Conservation (phyloP, 1,140 invertebrate species). For the Trinorchestia longiramus region DNA sequence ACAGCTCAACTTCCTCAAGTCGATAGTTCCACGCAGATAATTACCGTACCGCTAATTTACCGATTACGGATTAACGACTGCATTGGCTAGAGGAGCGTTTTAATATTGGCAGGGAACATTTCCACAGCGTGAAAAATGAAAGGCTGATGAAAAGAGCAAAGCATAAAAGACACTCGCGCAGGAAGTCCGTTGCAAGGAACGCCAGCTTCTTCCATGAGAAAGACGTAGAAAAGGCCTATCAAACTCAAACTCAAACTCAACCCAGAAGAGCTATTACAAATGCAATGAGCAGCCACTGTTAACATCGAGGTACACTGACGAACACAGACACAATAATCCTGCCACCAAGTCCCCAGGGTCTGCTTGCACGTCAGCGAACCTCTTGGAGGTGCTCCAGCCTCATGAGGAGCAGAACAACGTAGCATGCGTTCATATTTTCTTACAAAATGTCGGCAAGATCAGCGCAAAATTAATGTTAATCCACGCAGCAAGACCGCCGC, state of each 20-base stretch:
- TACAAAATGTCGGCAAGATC: not conserved
- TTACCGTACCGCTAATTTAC: not conserved
- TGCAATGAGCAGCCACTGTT: not conserved
- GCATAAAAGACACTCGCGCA: not conserved
- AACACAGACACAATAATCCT: not conserved
- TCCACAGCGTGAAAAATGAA: not conserved
- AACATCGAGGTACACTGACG: not conserved
- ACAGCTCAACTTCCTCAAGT: too few relatives aligned
- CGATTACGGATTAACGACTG: not conserved
- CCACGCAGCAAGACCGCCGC: not conserved
- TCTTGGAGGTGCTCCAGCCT: too few relatives aligned
- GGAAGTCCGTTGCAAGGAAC: not conserved
- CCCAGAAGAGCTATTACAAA: not conserved
- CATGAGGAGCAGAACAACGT: not conserved
- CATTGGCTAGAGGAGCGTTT: not conserved
- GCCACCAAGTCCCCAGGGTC: not conserved
- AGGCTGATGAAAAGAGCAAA: not conserved
- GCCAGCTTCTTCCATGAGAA: not conserved
- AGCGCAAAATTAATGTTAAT: constrained; percentile 9
- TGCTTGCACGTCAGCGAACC: too few relatives aligned
- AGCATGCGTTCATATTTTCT: not conserved
- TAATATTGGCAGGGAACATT: not conserved
- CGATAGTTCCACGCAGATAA: not conserved
- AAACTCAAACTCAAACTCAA: not conserved
- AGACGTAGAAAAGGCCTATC: not conserved